Evolutionary conservation across 2,888 invertebrate genomes (phyloP).

Genomic region (Unio delphinus): DNA sequence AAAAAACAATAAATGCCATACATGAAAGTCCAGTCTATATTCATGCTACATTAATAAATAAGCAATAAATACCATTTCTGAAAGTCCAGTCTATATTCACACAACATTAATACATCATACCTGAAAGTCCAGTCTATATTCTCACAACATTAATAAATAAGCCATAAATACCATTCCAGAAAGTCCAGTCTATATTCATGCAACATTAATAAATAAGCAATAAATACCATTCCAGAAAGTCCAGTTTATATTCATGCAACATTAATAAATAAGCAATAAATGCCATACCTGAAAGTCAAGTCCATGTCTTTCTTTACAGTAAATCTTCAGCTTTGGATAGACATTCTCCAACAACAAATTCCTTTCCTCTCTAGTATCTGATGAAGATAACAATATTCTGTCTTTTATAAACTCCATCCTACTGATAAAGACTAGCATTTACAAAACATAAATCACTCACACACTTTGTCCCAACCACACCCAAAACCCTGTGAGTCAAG

Average conservation of each 20-base stretch:
- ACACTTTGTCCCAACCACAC: no score
- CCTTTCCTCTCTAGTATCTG: constrained; percentile 56
- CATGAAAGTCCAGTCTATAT: constrained; percentile 61
- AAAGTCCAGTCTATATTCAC: no score
- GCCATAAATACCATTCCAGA: no score
- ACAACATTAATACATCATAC: no score
- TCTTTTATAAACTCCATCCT: no score
- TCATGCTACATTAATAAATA: constrained; percentile 2
- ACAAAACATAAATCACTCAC: no score
- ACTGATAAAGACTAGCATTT: no score
- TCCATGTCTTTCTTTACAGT: constrained; percentile 78
- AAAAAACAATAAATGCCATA: constrained; percentile 10
- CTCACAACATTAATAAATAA: no score
- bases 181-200: background rate
- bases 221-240: background rate
- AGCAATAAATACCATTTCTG: no score
- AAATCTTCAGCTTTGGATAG: constrained; percentile 51
- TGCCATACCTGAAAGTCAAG: constrained; percentile 55
- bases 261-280: background rate
- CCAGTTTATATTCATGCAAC: background rate
- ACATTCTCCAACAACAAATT: constrained; percentile 54
- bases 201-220: background rate
- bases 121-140: no score
- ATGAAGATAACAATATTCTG: no score
- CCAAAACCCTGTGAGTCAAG: no score